A percentile compares a stretch with the other conserved stretches of the same genome.
Evolutionary conservation across 2,113 vertebrate species (phyloP).

Genomic region (Clarias gariepinus): DNA sequence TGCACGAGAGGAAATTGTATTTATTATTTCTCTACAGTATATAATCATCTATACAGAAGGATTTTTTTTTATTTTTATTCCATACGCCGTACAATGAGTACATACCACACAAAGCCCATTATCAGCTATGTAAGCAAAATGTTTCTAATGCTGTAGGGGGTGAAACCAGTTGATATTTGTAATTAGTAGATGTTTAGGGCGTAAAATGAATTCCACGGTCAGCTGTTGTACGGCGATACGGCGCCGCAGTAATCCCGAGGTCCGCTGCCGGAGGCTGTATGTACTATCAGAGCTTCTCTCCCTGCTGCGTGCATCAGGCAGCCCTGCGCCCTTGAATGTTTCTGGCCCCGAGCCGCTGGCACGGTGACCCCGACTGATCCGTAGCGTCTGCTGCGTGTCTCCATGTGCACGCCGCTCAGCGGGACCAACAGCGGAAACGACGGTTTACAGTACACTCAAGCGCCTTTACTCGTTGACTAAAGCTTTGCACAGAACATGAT

Average conservation of each 20-base stretch:
- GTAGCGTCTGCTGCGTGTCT: constrained; percentile 46
- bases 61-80: background rate
- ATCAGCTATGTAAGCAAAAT: background rate
- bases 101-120: no score
- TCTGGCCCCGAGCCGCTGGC: constrained; percentile 51
- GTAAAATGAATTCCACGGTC: background rate
- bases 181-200: background rate
- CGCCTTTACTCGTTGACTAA: background rate
- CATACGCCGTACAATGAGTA: background rate
- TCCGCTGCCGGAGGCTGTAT: constrained; percentile 22
- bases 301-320: constrained; percentile 30
- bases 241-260: background rate
- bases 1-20: no score
- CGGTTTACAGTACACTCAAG: constrained; percentile 26
- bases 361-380: constrained; percentile 45
- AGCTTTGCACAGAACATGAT: constrained; percentile 20
- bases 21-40: background rate
- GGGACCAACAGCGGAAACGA: background rate
- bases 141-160: background rate
- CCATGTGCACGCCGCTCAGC: constrained; percentile 16
- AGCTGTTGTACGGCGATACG: background rate
- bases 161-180: background rate
- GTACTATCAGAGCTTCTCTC: constrained; percentile 11
- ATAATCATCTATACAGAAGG: background rate
- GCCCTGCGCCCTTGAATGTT: constrained; percentile 42